Conservation (phyloP, 2,113 vertebrate genomes). For the Morone chrysops region DNA sequence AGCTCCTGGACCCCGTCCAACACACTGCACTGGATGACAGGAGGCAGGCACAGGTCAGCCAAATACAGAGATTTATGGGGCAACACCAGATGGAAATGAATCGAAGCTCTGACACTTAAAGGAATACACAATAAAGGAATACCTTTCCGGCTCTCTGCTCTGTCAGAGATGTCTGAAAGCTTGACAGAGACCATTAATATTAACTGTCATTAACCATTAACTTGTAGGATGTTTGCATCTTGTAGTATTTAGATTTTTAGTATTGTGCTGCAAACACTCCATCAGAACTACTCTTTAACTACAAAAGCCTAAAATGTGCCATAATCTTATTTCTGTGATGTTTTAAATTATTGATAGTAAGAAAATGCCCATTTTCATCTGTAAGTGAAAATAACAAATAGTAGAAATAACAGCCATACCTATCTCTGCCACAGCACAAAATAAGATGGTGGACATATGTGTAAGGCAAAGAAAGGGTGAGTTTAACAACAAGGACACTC, state of each 20-base stretch:
- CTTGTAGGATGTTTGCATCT: not conserved
- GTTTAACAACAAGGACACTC: not conserved
- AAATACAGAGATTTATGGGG: conserved; percentile 68
- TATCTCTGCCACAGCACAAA: not conserved
- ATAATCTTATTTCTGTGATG: not conserved
- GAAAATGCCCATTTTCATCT: too few species aligned
- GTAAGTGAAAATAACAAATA: not conserved
- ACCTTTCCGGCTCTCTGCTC: conserved; percentile 5
- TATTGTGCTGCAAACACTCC: not conserved
- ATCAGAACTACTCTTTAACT: not conserved
- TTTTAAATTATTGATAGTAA: not conserved
- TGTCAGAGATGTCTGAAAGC: not conserved
- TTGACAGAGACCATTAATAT: not conserved
- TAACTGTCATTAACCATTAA: not conserved
- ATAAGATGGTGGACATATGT: not conserved
- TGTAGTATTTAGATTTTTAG: not conserved
- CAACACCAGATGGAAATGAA: conserved; percentile 75
- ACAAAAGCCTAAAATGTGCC: not conserved
- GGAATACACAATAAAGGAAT: conserved; percentile 25
- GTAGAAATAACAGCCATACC: not conserved
- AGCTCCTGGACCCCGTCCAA: conserved; percentile 72
- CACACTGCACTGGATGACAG: conserved; percentile 65
- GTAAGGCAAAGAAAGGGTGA: not conserved
- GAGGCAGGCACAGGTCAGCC: conserved; percentile 74
- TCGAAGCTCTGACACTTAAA: conserved; percentile 43